Evolutionary conservation across 2,113 vertebrate genomes (phyloP), one percentile per base, ranked within the genome.

Genomic region (Menura novaehollandiae): DNA sequence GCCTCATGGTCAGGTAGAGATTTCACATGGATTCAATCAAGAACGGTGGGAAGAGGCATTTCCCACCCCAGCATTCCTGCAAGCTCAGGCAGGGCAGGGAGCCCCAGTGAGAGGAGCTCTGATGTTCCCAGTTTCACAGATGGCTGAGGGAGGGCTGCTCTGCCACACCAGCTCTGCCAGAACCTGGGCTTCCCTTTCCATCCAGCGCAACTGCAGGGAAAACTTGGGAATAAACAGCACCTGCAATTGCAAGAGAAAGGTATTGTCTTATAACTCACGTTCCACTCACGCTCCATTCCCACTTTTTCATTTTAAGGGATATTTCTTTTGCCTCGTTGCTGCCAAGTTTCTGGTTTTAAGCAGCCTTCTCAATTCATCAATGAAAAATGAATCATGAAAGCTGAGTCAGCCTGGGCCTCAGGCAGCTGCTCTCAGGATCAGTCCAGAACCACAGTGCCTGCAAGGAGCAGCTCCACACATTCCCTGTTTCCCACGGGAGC

Each of bases 71-170:
- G 87, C 80, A 39, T 58, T 33, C 60, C 23, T 53, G 41, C 26
- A 15, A 66, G 53, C 32, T 37, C 66, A 39, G 51, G 64, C 55
- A 87, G 44, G 64, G 15, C 74, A 37, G 56, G 74, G 51, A 87
- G 49, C 80, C 55, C 60, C 49, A 10, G 11, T 7, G 53, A 89
- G 84, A 93, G 95, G 80, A 72, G 28, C 52, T 59, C 64, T 67
- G 32, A 26, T 13, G 43, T 62, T 92, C 90, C 91, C 75, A 87
- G 4, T 94, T 94, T 95, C 92, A 76, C 86, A 96, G 93, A 62
- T 94, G 90, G 84, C 33, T 17, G 26, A 53, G 84, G 26, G 93
- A 85, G 83, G 74, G 26, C 60, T 58, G 58, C 83, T 96, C 88
- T 97, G 95, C 18, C 62, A 49, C 89, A 30, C 26, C 43, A 64